These are phyloP conservation scores for Sprattus sprattus DNA, from an alignment of 2,113 vertebrate species.

Conservation along the genomic window DNA sequence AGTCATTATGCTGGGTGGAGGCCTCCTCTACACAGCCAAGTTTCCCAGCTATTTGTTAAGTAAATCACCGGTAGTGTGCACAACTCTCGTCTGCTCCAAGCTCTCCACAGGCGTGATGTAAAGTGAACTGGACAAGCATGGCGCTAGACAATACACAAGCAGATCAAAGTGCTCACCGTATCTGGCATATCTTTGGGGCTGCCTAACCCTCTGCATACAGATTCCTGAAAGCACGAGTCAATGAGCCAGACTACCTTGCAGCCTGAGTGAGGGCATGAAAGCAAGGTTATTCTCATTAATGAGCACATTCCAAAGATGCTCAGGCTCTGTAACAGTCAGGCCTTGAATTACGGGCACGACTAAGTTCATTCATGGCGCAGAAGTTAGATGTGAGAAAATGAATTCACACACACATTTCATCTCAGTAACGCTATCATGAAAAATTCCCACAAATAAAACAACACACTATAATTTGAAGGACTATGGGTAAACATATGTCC, in stretches of 20 bases:
- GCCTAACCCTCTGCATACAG: background rate
- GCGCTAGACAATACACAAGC: slow-evolving; percentile 42
- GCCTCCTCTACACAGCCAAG: slow-evolving; percentile 41
- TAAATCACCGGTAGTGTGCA: slow-evolving; percentile 60
- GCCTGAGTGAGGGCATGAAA: slow-evolving; percentile 14
- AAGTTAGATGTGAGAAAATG: background rate
- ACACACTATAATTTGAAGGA: background rate
- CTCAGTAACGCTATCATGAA: background rate
- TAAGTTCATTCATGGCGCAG: background rate
- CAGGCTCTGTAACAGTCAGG: background rate
- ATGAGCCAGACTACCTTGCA: slow-evolving; percentile 1
- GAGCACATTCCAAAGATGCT: slow-evolving; percentile 51
- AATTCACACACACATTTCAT: background rate
- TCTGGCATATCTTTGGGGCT: slow-evolving; percentile 23
- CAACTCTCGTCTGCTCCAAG: slow-evolving; percentile 29
- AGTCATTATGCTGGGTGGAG: slow-evolving; percentile 33
- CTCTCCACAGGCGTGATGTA: slow-evolving; percentile 31
- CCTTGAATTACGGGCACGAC: background rate
- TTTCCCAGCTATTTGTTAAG: slow-evolving; percentile 64
- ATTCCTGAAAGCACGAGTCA: slow-evolving; percentile 31
- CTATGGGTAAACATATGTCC: too few species aligned
- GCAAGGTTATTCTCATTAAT: slow-evolving; percentile 32
- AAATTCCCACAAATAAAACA: background rate
- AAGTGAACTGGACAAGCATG: slow-evolving; percentile 47
- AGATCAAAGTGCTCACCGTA: slow-evolving; percentile 47